Base-by-base conservation (phyloP, 2,888 invertebrate species). In the Nysson spinosus region DNA sequence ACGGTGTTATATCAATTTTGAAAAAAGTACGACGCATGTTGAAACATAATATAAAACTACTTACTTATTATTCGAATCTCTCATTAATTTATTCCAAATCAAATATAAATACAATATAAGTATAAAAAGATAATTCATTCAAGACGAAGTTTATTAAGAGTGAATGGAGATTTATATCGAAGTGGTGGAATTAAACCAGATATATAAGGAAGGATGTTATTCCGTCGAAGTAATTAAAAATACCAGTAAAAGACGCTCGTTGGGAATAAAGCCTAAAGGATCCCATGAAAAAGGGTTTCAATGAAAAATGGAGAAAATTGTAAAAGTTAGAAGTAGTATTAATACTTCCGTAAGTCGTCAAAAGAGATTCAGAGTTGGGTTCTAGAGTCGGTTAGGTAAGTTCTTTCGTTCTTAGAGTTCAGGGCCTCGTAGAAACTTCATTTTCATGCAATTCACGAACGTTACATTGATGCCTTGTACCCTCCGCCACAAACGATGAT, bases 141-240 rank as follows among this genome's bases (percentile, higher is more conserved):
- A n/a, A n/a, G n/a, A n/a, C n/a, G n/a, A n/a, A n/a, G n/a, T n/a
- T n/a, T n/a, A n/a, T n/a, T n/a, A n/a, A n/a, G n/a, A n/a, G n/a
- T n/a, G n/a, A n/a, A n/a, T n/a, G n/a, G n/a, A n/a, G n/a, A n/a
- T n/a, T n/a, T n/a, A n/a, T n/a, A n/a, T n/a, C n/a, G n/a, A n/a
- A n/a, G n/a, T n/a, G n/a, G n/a, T n/a, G n/a, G n/a, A n/a, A n/a
- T n/a, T n/a, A n/a, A n/a, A n/a, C n/a, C n/a, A n/a, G n/a, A n/a
- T n/a, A n/a, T n/a, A n/a, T n/a, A n/a, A n/a, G n/a, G n/a, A n/a
- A n/a, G n/a, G 28, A 9, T 28, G 9, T 6, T 9, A 6, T 6
- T 28, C 28, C 9, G 7, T 17, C 16, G 3, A 17, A 28, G 37
- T 32, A 55, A 46, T 47, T 47, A 47, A 46, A 40, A 55, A 22